A percentile compares a stretch with the other conserved stretches of the same genome.
phyloP scores from a whole-genome alignment of 2,113 vertebrate species.

The Syrmaticus mikado region DNA sequence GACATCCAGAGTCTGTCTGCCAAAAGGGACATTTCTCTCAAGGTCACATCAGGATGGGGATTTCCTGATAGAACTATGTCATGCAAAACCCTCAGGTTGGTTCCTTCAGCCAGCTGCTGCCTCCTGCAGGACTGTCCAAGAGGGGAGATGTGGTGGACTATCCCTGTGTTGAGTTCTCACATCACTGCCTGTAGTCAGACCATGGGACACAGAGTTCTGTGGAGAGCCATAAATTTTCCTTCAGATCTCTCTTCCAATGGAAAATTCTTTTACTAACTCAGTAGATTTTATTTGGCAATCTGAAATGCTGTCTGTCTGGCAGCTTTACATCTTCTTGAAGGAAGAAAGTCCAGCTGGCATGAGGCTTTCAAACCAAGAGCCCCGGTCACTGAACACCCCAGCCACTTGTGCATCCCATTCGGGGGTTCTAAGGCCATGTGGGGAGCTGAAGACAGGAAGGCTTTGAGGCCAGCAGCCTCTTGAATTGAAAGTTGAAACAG shows the following conservation, averaged over 20 bases:
- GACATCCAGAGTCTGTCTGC: neutral
- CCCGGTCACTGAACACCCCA: fast-evolving
- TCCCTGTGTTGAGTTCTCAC: neutral
- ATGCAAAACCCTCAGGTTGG: neutral
- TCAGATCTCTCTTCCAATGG: neutral
- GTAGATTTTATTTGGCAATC: neutral
- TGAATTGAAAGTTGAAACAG: neutral
- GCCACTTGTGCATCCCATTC: neutral
- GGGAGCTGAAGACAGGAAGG: neutral
- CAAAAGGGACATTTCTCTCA: neutral
- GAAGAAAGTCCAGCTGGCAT: neutral
- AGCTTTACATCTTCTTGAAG: neutral
- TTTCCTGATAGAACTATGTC: neutral
- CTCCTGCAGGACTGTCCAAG: neutral
- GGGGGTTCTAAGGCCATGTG: neutral
- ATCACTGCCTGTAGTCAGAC: neutral
- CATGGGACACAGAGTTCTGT: neutral
- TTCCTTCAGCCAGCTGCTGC: slow-evolving; percentile 10
- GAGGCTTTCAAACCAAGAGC: neutral
- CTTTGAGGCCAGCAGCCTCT: neutral
- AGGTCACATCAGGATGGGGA: neutral
- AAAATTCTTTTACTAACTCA: neutral
- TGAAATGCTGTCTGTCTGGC: neutral
- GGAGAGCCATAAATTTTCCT: neutral
- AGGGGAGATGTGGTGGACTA: neutral